Base-by-base conservation (phyloP, 2,797 vertebrate species). In the Gallinago solitaria region DNA sequence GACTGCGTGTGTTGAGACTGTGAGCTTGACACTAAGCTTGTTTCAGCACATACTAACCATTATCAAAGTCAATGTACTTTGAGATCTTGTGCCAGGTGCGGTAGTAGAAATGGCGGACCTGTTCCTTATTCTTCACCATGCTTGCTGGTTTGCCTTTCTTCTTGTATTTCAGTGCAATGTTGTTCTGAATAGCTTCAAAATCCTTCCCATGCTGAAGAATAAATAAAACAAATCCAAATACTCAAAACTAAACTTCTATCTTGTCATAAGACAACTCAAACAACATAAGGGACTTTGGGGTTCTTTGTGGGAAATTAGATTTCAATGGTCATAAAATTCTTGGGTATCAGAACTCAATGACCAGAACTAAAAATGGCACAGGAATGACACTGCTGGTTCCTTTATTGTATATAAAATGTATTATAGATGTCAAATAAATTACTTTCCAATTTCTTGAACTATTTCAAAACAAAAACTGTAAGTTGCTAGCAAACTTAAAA, bases 1-100 rank as follows among this genome's bases (percentile, higher is more conserved):
- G 21, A 73, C 48, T 59, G 16, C 19, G 37, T 35, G 35, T 35
- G 54, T 23, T 0, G 2, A 63, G 33, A 6, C 25, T 6, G 64
- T 2, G 47, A 82, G 60, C 30, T 41, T 24, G 6, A 11, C 25
- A 39, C 5, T 19, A 47, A 82, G 51, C 35, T 60, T 35, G n/a
- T 9, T 19, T 8, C 18, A 25, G 23, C 6, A 7, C 35, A 54
- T 45, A 87, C 98, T 99, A 96, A 99, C 99, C 99, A 1, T 99
- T 99, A 94, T 99, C 99, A 47, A 99, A 99, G 98, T 99, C 99
- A 8, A 99, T 99, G 98, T 99, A 99, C 97, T 99, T 99, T 96
- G 99, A 99, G 97, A 99, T 99, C 98, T 99, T 99, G 98, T 99
- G 99, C 99, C 99, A 99, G 35, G 99, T 99, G 86, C 99, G 99